Evolutionary conservation across 2,797 vertebrate genomes (phyloP).

Genomic region (Gorsachius magnificus): DNA sequence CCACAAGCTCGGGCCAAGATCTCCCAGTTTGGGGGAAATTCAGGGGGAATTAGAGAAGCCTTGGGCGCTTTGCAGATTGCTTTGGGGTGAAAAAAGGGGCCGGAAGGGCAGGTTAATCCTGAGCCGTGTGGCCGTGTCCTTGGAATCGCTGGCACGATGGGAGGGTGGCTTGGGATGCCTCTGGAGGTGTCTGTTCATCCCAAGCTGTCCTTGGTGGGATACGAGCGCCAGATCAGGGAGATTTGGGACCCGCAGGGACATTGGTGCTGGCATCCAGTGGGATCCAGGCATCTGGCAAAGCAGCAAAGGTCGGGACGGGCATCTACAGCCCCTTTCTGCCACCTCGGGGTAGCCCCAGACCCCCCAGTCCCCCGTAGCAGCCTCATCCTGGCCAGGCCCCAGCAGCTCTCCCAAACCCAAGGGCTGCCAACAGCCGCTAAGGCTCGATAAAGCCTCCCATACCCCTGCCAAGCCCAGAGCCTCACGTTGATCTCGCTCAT

Average conservation of each 20-base stretch:
- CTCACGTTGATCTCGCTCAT: accelerated
- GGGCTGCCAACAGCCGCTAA: background rate
- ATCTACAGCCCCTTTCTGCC: background rate
- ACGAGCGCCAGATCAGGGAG: accelerated
- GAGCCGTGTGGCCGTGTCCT: accelerated
- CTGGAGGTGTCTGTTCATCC: background rate
- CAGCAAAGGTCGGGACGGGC: accelerated
- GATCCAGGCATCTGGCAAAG: background rate
- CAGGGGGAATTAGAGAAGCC: background rate
- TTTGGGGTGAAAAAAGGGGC: background rate
- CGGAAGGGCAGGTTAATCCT: accelerated
- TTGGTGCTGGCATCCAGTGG: accelerated
- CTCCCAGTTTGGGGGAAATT: background rate
- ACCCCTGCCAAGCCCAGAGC: background rate
- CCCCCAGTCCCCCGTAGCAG: accelerated
- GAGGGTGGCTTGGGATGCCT: accelerated
- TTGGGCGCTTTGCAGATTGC: accelerated
- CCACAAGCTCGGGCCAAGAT: background rate
- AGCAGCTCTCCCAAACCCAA: background rate
- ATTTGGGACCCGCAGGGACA: background rate
- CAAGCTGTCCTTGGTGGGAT: background rate
- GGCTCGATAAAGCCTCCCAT: background rate
- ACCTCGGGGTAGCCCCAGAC: background rate
- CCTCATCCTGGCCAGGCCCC: background rate
- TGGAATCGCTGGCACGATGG: accelerated